Evolutionary conservation across 2,797 vertebrate species (phyloP), one percentile per base, ranked within the genome.

Genomic region (Girardinus metallicus): DNA sequence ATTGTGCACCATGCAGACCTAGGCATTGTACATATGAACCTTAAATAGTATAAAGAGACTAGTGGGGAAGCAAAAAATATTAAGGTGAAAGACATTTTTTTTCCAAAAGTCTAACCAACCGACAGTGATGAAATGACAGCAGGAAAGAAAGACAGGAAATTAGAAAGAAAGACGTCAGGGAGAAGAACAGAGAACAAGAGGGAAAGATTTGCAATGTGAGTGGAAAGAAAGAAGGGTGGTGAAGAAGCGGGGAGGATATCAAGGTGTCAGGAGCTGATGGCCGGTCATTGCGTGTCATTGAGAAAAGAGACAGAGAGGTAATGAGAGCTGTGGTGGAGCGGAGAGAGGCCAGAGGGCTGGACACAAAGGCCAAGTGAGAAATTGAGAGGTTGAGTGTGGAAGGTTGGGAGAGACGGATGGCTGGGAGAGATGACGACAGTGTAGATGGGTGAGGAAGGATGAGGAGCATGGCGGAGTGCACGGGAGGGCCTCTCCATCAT

Each of bases 331-430:
- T 80, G 85, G 83, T 78, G 71, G 57, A 83, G 72, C 75, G 83
- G 74, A 79, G 73, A 78, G 81, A 79, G 84, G 90, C 86, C 87
- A 88, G 76, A 84, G 90, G 85, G 85, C 74, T 79, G 84, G 81
- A 87, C 36, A 68, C 79, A 90, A 93, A 94, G 91, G 89, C 86
- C 91, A 93, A 92, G 83, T 88, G 90, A 89, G 79, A 89, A 91
- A 91, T 84, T 87, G 89, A 92, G 90, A 93, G 86, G 85, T 85
- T 85, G 82, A 90, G 75, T 71, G 74, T 64, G 77, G 73, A 75
- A 79, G 31, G 76, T 55, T 51, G 75, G 70, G 73, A 74, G 80
- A 74, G 81, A 85, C 51, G 78, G 83, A 84, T 80, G 82, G 80
- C 74, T 18, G 57, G 39, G 73, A 83, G 76, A 72, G 82, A 83